Conservation (phyloP, 1,140 invertebrate species). For the Penaeus chinensis region DNA sequence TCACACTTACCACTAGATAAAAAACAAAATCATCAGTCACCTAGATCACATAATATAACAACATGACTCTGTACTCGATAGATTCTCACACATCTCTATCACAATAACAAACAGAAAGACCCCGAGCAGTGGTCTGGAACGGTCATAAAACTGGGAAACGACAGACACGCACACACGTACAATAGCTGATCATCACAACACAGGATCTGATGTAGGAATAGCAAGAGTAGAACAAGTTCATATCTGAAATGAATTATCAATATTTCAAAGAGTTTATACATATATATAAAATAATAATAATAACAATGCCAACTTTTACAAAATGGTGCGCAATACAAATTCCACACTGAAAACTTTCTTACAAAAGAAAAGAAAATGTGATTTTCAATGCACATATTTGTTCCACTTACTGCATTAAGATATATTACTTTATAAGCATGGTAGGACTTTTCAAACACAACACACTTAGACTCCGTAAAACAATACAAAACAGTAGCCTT, state of each 20-base stretch:
- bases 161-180: constrained; percentile 51
- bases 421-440: too few species aligned
- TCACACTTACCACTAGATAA: constrained; percentile 25
- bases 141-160: constrained; percentile 45
- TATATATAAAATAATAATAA: too few species aligned
- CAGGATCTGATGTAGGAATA: constrained; percentile 46
- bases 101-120: constrained; percentile 39
- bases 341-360: too few species aligned
- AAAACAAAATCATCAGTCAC: constrained; percentile 30
- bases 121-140: constrained; percentile 53
- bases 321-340: too few species aligned
- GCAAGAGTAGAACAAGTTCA: constrained; percentile 33
- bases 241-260: background rate
- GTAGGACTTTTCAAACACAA: too few species aligned
- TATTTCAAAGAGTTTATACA: background rate
- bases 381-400: too few species aligned
- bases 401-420: too few species aligned
- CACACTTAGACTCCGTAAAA: too few species aligned
- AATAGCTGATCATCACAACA: constrained; percentile 51
- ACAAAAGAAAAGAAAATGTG: too few species aligned
- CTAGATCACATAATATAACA: constrained; percentile 49
- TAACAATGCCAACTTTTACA: too few species aligned
- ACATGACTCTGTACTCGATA: constrained; percentile 35
- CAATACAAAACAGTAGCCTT: too few species aligned
- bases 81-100: constrained; percentile 38